phyloP scores from a whole-genome alignment of 2,113 vertebrate species.

The Balaeniceps rex region DNA sequence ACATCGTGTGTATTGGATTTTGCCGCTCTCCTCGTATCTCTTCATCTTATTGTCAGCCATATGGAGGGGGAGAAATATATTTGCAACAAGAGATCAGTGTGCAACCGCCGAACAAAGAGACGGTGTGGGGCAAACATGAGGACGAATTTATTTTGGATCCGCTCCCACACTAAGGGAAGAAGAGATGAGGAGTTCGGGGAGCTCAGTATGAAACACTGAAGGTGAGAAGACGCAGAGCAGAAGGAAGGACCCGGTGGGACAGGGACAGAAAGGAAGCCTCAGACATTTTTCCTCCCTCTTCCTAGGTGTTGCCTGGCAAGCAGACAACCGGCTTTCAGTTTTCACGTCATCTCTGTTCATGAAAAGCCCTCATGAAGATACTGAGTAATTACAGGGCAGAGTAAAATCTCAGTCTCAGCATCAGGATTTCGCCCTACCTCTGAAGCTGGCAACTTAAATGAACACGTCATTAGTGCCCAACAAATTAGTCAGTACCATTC shows the following conservation, averaged over 20 bases:
- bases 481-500: background rate
- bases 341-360: background rate
- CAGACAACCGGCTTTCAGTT: background rate
- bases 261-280: background rate
- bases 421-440: background rate
- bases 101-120: background rate
- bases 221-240: background rate
- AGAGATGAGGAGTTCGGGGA: background rate
- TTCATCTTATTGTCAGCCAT: background rate
- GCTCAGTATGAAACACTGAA: background rate
- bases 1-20: rapidly evolving
- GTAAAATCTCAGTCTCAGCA: background rate
- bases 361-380: background rate
- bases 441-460: background rate
- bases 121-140: background rate
- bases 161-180: background rate
- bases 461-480: background rate
- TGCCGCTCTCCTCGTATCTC: background rate
- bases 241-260: background rate
- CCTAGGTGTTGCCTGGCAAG: background rate
- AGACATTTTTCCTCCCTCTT: background rate
- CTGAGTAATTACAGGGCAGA: background rate
- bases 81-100: background rate
- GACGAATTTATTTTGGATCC: background rate
- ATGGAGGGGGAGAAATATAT: background rate